Conservation (phyloP, 2,888 invertebrate species). For the Rhorus exstirpatorius region DNA sequence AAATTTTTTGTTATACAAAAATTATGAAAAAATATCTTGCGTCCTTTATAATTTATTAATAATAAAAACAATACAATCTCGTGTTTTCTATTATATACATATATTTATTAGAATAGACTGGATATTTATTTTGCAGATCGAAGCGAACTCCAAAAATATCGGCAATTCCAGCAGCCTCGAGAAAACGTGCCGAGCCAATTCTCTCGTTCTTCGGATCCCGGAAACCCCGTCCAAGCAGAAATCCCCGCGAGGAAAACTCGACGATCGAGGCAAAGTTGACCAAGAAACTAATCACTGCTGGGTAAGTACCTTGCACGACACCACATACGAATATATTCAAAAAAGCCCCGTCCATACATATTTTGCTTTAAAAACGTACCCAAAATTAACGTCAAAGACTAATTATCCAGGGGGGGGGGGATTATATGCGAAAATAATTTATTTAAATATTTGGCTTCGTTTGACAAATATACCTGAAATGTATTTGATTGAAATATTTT, state of each 20-base stretch:
- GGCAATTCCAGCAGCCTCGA: conserved; percentile 57
- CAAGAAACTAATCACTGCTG: conserved; percentile 32
- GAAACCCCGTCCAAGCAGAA: conserved; percentile 72
- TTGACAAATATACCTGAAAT: no score
- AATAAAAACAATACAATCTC: background rate
- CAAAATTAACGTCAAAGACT: no score
- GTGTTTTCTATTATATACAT: background rate
- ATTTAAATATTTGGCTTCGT: no score
- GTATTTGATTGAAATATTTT: no score
- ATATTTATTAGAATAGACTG: background rate
- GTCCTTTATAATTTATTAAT: no score
- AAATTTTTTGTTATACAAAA: no score
- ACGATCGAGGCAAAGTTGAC: conserved; percentile 45
- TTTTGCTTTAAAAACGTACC: no score
- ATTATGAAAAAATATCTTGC: no score
- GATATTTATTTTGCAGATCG: conserved; percentile 65
- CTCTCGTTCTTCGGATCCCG: conserved; percentile 76
- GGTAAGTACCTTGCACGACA: conserved; percentile 14
- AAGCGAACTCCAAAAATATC: conserved; percentile 70
- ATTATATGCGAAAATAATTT: no score
- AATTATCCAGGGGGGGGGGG: no score
- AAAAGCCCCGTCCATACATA: no score
- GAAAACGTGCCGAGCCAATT: conserved; percentile 74
- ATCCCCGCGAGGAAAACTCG: conserved; percentile 33
- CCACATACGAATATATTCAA: no score